Conservation (phyloP, 1,140 invertebrate species). For the Drosophila orena region DNA sequence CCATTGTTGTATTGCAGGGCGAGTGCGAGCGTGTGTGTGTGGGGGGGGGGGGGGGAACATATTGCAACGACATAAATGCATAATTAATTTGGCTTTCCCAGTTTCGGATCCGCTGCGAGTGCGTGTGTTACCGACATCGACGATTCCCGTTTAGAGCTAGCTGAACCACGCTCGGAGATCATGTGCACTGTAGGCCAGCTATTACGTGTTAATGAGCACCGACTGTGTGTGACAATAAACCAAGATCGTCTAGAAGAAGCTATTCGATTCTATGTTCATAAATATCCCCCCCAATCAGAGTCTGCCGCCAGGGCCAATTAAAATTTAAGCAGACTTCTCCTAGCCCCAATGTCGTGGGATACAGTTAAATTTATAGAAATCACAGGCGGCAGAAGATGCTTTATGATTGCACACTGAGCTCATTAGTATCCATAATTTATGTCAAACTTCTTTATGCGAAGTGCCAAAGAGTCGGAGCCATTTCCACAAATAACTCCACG, state of each 20-base stretch:
- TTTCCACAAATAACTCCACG: slow-evolving; percentile 53
- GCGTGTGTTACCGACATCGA: slow-evolving; percentile 39
- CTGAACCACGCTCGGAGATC: slow-evolving; percentile 19
- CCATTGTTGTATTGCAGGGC: slow-evolving; percentile 57
- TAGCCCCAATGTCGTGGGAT: background rate
- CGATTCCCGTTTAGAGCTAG: slow-evolving; percentile 51
- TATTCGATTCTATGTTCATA: slow-evolving; percentile 30
- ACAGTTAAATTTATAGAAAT: slow-evolving; percentile 18
- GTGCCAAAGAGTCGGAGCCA: slow-evolving; percentile 43
- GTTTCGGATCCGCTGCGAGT: slow-evolving; percentile 23
- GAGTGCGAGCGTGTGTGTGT: slow-evolving; percentile 16
- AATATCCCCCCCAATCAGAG: slow-evolving; percentile 8
- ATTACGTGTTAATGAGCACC: slow-evolving; percentile 27
- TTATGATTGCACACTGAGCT: slow-evolving; percentile 72
- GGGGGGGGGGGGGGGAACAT: slow-evolving; percentile 65
- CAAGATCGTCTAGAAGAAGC: slow-evolving; percentile 13
- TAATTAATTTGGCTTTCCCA: slow-evolving; percentile 80
- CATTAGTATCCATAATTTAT: slow-evolving; percentile 83
- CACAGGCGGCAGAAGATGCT: slow-evolving; percentile 50
- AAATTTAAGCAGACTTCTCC: slow-evolving; percentile 14
- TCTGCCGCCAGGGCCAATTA: slow-evolving; percentile 38
- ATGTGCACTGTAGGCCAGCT: slow-evolving; percentile 6
- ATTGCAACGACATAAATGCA: slow-evolving; percentile 81
- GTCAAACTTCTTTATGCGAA: slow-evolving; percentile 78
- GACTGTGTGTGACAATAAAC: background rate